Base-by-base conservation (phyloP, 2,113 vertebrate species). In the Helogale parvula region DNA sequence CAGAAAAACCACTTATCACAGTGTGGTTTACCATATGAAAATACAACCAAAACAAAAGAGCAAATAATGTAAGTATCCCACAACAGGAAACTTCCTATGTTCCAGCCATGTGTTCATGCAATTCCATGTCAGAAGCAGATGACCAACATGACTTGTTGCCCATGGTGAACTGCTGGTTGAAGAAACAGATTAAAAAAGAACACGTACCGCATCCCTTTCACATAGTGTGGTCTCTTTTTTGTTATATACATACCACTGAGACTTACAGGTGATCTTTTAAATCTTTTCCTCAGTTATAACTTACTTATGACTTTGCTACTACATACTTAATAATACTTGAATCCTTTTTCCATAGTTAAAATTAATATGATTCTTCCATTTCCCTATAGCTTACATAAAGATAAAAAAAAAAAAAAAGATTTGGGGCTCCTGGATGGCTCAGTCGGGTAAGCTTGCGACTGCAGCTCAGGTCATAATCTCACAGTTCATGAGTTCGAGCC, bases 271-370 rank as follows among this genome's bases (percentile, higher is more conserved):
- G 17, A 63, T 41, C 68, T 84, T 92, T 68, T 77, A 87, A 87
- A 87, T 90, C 81, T 52, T 87, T 57, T 17, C 4, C 25, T 87
- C 9, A 12, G 27, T 35, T 13, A 41, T 17, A 80, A 71, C 80
- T 92, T 87, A 60, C 80, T 89, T 86, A 50, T 80, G 35, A 66
- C 13, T 88, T 92, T 86, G 45, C 57, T 25, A 60, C 31, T 31
- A 45, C 3, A 10, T 15, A 33, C 41, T 41, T 41, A 41, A 41
- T 41, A 41, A 41, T 41, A 41, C 41, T 41, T 41, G 41, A 41
- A 41, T 77, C 27, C 90, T 95, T 90, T 79, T 91, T 84, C 88
- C 81, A 29, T 21, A 82, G 79, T 52, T 79, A 88, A 94, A 85
- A 85, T 81, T 79, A 68, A 93, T 88, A 86, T 95, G 17, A 50